Evolutionary conservation across 2,888 invertebrate species (phyloP).

Genomic region (Tachina grossa): DNA sequence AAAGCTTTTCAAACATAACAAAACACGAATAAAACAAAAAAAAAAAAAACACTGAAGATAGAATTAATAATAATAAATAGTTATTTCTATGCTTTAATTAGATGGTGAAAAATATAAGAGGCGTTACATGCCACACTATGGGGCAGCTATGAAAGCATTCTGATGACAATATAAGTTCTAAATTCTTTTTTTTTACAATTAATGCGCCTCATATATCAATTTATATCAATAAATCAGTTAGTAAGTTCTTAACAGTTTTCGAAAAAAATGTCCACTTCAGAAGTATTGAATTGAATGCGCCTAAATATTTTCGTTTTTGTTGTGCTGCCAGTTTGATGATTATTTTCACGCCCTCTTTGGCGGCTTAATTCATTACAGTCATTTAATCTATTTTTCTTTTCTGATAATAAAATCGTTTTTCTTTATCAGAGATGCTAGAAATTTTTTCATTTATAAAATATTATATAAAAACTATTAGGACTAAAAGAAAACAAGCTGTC

Average conservation of each 20-base stretch:
- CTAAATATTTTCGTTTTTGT: constrained; percentile 29
- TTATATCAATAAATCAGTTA: constrained; percentile 64
- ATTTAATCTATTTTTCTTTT: constrained; percentile 15
- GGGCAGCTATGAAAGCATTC: constrained; percentile 65
- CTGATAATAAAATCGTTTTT: constrained; percentile 11
- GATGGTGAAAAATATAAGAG: constrained; percentile 64
- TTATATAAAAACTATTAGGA: background rate
- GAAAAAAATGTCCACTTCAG: constrained; percentile 17
- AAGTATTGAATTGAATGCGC: constrained; percentile 7
- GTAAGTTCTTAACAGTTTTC: constrained; percentile 40
- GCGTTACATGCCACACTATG: constrained; percentile 73
- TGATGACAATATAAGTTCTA: constrained; percentile 52
- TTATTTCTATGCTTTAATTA: constrained; percentile 31
- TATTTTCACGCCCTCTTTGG: constrained; percentile 65
- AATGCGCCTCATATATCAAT: constrained; percentile 16
- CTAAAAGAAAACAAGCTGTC: no score
- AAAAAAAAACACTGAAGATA: background rate
- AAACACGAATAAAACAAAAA: background rate
- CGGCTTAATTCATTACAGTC: constrained; percentile 58
- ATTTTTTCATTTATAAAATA: background rate
- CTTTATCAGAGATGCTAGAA: background rate
- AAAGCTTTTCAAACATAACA: constrained; percentile 8
- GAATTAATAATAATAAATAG: background rate
- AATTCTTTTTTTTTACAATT: background rate
- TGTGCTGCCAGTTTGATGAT: constrained; percentile 53